These are phyloP conservation scores for Atrina japonica DNA, from an alignment of 2,888 invertebrate genomes.

Conservation along the genomic window DNA sequence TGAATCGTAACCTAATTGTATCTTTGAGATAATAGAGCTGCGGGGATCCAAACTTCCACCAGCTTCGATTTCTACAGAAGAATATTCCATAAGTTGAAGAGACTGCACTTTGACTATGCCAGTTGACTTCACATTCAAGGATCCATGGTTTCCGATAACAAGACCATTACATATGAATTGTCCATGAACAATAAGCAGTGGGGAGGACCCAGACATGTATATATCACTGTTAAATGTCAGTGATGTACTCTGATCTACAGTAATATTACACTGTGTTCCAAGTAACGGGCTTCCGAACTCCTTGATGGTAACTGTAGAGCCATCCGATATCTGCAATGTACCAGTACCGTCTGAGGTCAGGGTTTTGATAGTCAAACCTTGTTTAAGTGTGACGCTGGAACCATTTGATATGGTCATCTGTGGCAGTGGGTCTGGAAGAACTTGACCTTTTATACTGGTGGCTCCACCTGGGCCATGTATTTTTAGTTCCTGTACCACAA, in stretches of 20 bases:
- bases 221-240: conserved; percentile 45
- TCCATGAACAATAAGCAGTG: conserved; percentile 51
- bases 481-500: conserved; percentile 26
- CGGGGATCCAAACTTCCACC: conserved; percentile 17
- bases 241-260: conserved; percentile 38
- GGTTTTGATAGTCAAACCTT: conserved; percentile 41
- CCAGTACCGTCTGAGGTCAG: conserved; percentile 49
- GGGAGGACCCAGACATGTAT: conserved; percentile 47
- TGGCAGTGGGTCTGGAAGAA: conserved; percentile 40
- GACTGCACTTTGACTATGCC: conserved; percentile 35
- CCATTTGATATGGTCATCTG: conserved; percentile 46
- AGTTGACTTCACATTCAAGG: conserved; percentile 42
- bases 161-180: conserved; percentile 40
- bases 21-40: conserved; percentile 9
- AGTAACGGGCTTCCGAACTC: conserved; percentile 27
- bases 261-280: conserved; percentile 53
- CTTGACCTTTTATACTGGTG: conserved; percentile 15
- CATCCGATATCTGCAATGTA: conserved; percentile 24
- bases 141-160: conserved; percentile 50
- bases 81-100: conserved; percentile 48
- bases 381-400: conserved; percentile 48
- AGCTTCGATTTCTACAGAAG: conserved; percentile 32
- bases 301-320: conserved; percentile 29
- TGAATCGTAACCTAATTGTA: conserved; percentile 40
- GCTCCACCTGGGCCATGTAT: conserved; percentile 1